Evolutionary conservation across 2,888 invertebrate genomes (phyloP), one percentile per base, ranked within the genome.

Genomic region (Crematogaster levior): DNA sequence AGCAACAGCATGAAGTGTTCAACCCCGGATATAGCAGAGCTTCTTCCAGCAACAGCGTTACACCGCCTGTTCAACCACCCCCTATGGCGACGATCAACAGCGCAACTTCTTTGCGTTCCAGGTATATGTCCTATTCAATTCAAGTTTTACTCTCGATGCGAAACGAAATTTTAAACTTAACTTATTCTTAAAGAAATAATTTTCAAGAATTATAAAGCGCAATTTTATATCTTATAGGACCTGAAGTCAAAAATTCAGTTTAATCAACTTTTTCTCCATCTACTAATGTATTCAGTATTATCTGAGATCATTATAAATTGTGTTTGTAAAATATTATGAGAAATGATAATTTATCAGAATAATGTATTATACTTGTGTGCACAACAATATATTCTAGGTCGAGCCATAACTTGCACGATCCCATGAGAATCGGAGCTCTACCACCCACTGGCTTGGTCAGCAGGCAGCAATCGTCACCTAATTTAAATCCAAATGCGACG

Each of bases 21-120:
- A 96, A 96, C 93, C 96, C 96, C 60, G 96, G 96, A 53, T 96
- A 96, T 92, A 96, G 96, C 90, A 95, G 96, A 86, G 96, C 96
- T 18, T 96, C 96, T 34, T 96, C 96, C 24, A 96, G 96, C 84
- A 96, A 96, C 90, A 96, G 96, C 90, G 94, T 94, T 9, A 94
- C 94, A 46, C 94, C 94, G 15, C 94, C 94, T 5, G 94, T 94
- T 65, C 93, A 94, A 81, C 94, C 94, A 24, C 91, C 92, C 5
- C 93, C 94, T 18, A 94, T 94, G 93, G 92, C 93, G 34, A 92
- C 94, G 4, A 94, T 94, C 90, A 94, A 93, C 70, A 93, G 94
- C 24, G 92, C 94, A n/a, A 93, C 94, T 1, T 91, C 94, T 30
- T 84, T 94, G 61, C 93, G 94, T 81, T 94, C 94, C 65, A 90